Evolutionary conservation across 2,113 vertebrate species (phyloP).

Genomic region (Rattus norvegicus): GRCr8 NC_086023.1:126381001-126381500

Average conservation of each 20-base stretch:
- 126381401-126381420: neutral
- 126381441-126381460: constrained; percentile 93
- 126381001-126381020: neutral
- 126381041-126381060: neutral
- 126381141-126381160: neutral
- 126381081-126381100: neutral
- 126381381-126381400: neutral
- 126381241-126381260: neutral
- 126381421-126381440: constrained; percentile 69
- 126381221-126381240: neutral
- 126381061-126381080: neutral
- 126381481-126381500: constrained; percentile 97
- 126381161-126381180: neutral
- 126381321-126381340: neutral
- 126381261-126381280: neutral
- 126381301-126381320: neutral
- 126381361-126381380: neutral
- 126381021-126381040: neutral
- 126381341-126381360: neutral
- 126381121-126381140: neutral
- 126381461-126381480: constrained; percentile 99
- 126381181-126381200: neutral
- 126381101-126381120: neutral
- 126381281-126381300: neutral
- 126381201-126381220: neutral